Percentiles rank a stretch among this genome's conserved stretches.
Evolutionary conservation across 2,888 invertebrate genomes (phyloP).

Genomic region (Sphaerolaimus hirsutus): DNA sequence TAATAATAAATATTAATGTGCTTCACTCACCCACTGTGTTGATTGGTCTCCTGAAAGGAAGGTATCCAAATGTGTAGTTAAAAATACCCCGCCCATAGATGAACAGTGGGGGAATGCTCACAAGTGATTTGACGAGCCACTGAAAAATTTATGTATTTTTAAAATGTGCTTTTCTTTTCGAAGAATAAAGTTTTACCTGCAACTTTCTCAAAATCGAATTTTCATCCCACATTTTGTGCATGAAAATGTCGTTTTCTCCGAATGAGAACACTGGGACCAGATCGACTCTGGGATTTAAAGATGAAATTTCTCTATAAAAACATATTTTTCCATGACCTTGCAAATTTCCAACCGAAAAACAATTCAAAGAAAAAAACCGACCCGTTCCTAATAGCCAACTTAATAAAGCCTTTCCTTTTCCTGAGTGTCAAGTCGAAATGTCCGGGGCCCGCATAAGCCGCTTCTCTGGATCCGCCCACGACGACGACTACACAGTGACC

Average conservation of each 20-base stretch:
- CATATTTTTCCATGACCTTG: no score
- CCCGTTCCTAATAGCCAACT: conserved; percentile 9
- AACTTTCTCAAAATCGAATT: neutral
- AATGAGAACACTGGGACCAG: conserved; percentile 29
- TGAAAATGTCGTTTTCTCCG: conserved; percentile 28
- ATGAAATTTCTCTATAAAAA: no score
- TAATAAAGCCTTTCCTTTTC: conserved; percentile 10
- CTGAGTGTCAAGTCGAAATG: conserved; percentile 8
- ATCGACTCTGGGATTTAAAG: conserved; percentile 18
- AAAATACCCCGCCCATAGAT: conserved; percentile 50
- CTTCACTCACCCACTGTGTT: conserved; percentile 52
- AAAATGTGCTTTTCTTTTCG: neutral
- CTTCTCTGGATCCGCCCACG: conserved; percentile 69
- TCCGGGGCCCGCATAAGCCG: conserved; percentile 49
- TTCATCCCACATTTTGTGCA: conserved; percentile 4
- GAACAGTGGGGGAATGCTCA: conserved; percentile 27
- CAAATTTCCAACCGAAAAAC: no score
- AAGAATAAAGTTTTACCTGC: neutral
- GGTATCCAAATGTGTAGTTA: conserved; percentile 62
- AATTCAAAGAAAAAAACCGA: no score
- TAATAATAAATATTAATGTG: no score
- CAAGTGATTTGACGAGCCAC: conserved; percentile 15
- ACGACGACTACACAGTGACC: conserved; percentile 47
- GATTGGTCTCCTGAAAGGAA: conserved; percentile 55
- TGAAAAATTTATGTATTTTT: conserved; percentile 8